phyloP scores from a whole-genome alignment of 1,140 invertebrate species.

The Caenorhabditis remanei region DNA sequence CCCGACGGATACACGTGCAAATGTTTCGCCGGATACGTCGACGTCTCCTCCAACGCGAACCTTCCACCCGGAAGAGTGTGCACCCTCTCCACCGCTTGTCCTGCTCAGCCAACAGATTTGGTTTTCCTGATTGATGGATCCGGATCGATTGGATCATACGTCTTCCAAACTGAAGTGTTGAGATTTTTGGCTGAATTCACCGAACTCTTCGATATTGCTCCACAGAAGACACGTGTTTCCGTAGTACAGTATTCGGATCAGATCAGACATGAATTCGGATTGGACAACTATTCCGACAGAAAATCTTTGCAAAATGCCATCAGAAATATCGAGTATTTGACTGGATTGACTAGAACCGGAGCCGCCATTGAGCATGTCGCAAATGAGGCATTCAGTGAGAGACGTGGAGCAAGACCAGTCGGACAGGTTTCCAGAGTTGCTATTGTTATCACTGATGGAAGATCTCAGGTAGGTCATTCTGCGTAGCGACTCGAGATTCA shows the following conservation, averaged over 20 bases:
- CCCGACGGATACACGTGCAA: slow-evolving; percentile 69
- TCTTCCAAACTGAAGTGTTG: slow-evolving; percentile 76
- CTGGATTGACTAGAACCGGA: slow-evolving; percentile 76
- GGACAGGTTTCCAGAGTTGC: slow-evolving; percentile 69
- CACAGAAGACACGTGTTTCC: slow-evolving; percentile 76
- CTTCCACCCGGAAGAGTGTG: slow-evolving; percentile 77
- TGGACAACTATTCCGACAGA: slow-evolving; percentile 75
- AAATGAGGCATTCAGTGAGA: slow-evolving; percentile 75
- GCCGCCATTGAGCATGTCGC: slow-evolving; percentile 78
- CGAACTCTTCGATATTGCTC: slow-evolving; percentile 77
- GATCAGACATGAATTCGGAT: slow-evolving; percentile 76
- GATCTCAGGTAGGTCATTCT: slow-evolving; percentile 56
- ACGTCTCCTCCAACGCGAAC: slow-evolving; percentile 76
- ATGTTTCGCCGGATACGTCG: slow-evolving; percentile 78
- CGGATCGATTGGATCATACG: slow-evolving; percentile 77
- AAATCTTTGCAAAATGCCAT: slow-evolving; percentile 73
- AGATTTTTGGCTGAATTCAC: slow-evolving; percentile 77
- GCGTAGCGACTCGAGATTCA: too few species aligned
- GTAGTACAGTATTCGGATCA: slow-evolving; percentile 78
- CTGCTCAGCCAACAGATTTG: slow-evolving; percentile 76
- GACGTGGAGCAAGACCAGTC: slow-evolving; percentile 75
- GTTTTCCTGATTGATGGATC: slow-evolving; percentile 77
- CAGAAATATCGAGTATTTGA: slow-evolving; percentile 74
- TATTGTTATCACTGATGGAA: slow-evolving; percentile 78
- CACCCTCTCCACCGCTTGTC: slow-evolving; percentile 75